Percentiles rank a stretch among this genome's conserved stretches.
Evolutionary conservation across 2,888 invertebrate genomes (phyloP).

Genomic region (Microctonus aethiopoides): DNA sequence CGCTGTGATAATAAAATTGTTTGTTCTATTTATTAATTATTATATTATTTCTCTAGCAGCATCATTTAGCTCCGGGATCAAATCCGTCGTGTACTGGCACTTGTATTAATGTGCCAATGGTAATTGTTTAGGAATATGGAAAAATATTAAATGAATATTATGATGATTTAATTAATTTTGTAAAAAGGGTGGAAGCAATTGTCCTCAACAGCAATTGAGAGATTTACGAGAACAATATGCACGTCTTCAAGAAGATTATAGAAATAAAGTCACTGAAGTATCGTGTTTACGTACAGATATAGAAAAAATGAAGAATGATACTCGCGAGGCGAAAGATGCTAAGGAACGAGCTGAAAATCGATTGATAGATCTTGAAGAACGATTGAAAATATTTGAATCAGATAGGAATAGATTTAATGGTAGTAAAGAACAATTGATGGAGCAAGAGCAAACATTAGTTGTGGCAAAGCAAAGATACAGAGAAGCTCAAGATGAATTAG

Average conservation of each 20-base stretch:
- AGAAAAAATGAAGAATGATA: slow-evolving; percentile 67
- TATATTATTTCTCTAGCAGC: not conserved
- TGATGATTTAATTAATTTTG: not conserved
- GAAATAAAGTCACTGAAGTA: slow-evolving; percentile 77
- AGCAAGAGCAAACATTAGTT: slow-evolving; percentile 71
- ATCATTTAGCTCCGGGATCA: slow-evolving; percentile 7
- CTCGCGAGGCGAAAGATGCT: slow-evolving; percentile 64
- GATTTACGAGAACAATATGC: slow-evolving; percentile 73
- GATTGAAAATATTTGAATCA: slow-evolving; percentile 64
- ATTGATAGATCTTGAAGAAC: slow-evolving; percentile 71
- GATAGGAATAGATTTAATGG: slow-evolving; percentile 67
- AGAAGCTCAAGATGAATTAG: slow-evolving; percentile 73
- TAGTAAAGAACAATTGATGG: slow-evolving; percentile 74
- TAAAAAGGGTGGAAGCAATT: slow-evolving; percentile 50
- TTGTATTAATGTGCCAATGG: slow-evolving; percentile 54
- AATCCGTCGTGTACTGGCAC: slow-evolving; percentile 50
- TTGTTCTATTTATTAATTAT: not conserved
- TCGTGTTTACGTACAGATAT: slow-evolving; percentile 69
- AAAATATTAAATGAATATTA: not conserved
- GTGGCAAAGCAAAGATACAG: slow-evolving; percentile 70
- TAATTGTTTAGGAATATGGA: slow-evolving; percentile 36
- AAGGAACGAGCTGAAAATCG: slow-evolving; percentile 73
- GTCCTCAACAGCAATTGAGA: slow-evolving; percentile 70
- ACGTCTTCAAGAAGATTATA: slow-evolving; percentile 76
- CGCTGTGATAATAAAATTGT: no score